Evolutionary conservation across 2,888 invertebrate species (phyloP), one percentile per base, ranked within the genome.

Genomic region (Drosophila nigritarsus): DNA sequence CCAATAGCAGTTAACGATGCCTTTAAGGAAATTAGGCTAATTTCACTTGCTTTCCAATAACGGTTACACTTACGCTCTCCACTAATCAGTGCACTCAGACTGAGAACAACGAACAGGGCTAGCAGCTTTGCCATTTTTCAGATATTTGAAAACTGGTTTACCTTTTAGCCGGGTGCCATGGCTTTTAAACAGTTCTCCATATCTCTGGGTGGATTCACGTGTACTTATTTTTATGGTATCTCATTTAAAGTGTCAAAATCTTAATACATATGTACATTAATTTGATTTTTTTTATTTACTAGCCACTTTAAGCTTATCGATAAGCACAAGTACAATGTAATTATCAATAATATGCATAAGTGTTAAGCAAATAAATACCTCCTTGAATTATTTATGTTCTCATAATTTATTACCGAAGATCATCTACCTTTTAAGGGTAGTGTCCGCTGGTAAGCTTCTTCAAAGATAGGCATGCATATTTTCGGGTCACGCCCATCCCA

Each of bases 1-100:
- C 74, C 78, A 84, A 30, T 91, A 91, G 54, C 91, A 91, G 51
- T 83, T 87, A 9, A 86, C 87, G 51, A 88, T 87, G 50, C 86
- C 89, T 88, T 8, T 56, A 50, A 30, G 11, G 20, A 38, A 34
- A 51, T 53, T n/a, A 40, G 6, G 2, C 11, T n/a, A 7, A 13
- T 3, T 20, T 5, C 20, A 13, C 5, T 13, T 13, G 1, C 2
- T 42, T 62, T 34, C 18, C 30, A 11, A 2, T 20, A 36, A 58
- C 27, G 18, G 27, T 3, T 3, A 29, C 2, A 70, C 77, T 70
- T 65, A 80, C 81, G 77, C 7, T 77, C 78, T 18, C 54, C 68
- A 2, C 53, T 29, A 11, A 76, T 67, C n/a, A 61, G 3, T n/a
- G 72, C 65, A 30, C 56, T 50, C 13, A 78, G 60, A 13, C 63